A percentile compares a stretch with the other conserved stretches of the same genome.
Evolutionary conservation across 2,888 invertebrate genomes (phyloP).

Genomic region (Stenotaenia linearis): DNA sequence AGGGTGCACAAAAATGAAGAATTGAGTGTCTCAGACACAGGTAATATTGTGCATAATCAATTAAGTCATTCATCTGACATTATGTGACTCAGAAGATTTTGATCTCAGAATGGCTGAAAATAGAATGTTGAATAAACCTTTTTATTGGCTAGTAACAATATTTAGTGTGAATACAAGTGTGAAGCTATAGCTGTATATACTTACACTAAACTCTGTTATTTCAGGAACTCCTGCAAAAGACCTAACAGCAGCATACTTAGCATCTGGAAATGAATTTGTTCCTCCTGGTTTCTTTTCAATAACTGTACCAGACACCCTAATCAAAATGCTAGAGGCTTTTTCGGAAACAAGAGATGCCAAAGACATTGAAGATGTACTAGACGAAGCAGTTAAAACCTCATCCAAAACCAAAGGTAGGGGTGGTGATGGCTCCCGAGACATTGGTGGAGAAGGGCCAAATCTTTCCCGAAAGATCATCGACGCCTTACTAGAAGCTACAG

Average conservation of each 20-base stretch:
- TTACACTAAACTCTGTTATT: background rate
- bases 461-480: constrained; percentile 21
- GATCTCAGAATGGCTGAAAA: too few relatives aligned
- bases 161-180: background rate
- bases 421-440: background rate
- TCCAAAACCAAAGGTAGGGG: background rate
- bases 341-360: constrained; percentile 4
- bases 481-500: constrained; percentile 21
- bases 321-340: constrained; percentile 28
- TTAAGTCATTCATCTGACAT: too few relatives aligned
- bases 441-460: background rate
- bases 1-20: too few relatives aligned
- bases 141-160: background rate
- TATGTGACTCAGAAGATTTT: too few relatives aligned
- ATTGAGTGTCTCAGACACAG: too few relatives aligned
- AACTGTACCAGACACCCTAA: constrained; percentile 28
- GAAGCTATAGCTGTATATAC: background rate
- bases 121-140: too few relatives aligned
- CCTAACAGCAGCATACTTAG: constrained; percentile 31
- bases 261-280: constrained; percentile 21
- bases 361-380: background rate
- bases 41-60: too few relatives aligned
- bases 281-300: constrained; percentile 32
- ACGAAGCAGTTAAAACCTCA: background rate
- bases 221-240: constrained; percentile 28